Evolutionary conservation across 2,797 vertebrate genomes (phyloP), one percentile per base, ranked within the genome.

Genomic region (Neopelma chrysocephalum): DNA sequence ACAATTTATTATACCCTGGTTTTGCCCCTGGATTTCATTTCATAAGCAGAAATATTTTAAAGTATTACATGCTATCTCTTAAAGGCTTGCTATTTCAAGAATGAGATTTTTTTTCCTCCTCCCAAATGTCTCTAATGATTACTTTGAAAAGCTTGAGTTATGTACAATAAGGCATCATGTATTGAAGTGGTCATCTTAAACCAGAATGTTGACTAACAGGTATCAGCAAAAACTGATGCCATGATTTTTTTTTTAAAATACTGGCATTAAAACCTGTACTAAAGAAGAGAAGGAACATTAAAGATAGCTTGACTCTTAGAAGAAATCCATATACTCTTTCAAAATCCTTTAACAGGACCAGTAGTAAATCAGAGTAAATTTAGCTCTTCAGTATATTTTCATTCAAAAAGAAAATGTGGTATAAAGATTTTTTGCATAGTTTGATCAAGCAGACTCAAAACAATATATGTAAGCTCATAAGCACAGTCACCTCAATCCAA

Each of bases 381-480:
- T 94, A 95, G 69, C 60, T 93, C 50, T 94, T 96, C 58, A 48
- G 84, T 88, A 82, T 91, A 86, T 96, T 97, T 97, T 90, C 45
- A 82, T 77, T 75, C 36, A 42, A 96, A 90, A 51, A 93, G 62
- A 90, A 51, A 79, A 60, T 38, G 56, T 58, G 22, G 27, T 92
- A 42, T 70, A 70, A 96, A 96, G 92, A 93, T 5, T 68, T 77
- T 85, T 73, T 86, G 45, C 78, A 84, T 29, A 58, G 36, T 88
- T 93, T 90, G 25, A 60, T 96, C 79, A 78, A 65, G 61, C 43
- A 87, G 48, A 89, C 15, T 93, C 77, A 95, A 96, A 96, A 90
- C 72, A 91, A 17, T 72, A 50, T 48, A 71, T 82, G 23, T 65
- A 95, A 94, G 83, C 82, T 93, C 78, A 96, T 38, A 79, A 96